phyloP scores from a whole-genome alignment of 2,888 invertebrate genomes.

The Thereva nobilitata region DNA sequence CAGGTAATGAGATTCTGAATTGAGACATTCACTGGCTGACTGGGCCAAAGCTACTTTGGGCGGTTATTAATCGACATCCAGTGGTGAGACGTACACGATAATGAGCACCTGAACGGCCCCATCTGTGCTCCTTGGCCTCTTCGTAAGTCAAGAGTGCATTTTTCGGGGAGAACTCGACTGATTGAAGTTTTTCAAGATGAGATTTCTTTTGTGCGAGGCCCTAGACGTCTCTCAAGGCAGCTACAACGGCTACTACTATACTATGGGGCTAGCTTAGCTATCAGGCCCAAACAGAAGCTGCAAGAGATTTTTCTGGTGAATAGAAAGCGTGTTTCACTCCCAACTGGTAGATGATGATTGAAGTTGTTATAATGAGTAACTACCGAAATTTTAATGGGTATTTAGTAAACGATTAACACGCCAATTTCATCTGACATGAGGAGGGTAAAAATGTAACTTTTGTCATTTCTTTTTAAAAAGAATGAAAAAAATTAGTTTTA shows the following conservation, averaged over 20 bases:
- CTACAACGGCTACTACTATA: no score
- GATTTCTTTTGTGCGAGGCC: constrained; percentile 11
- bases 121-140: constrained; percentile 24
- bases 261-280: constrained; percentile 5
- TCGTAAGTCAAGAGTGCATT: neutral
- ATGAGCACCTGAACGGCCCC: constrained; percentile 21
- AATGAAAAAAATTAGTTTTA: no score
- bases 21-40: constrained; percentile 26
- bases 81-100: constrained; percentile 39
- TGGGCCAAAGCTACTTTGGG: constrained; percentile 3
- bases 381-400: constrained; percentile 15
- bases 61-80: constrained; percentile 39
- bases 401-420: constrained; percentile 26
- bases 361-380: constrained; percentile 31
- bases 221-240: neutral
- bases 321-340: constrained; percentile 25
- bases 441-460: neutral
- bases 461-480: no score
- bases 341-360: constrained; percentile 27
- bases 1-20: constrained; percentile 29
- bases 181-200: constrained; percentile 23
- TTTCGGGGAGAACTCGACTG: neutral
- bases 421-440: constrained; percentile 21
- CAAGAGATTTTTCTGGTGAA: constrained; percentile 12
- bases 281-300: constrained; percentile 19